Conservation (phyloP, 2,888 invertebrate species). For the Apotomis betuletana region DNA sequence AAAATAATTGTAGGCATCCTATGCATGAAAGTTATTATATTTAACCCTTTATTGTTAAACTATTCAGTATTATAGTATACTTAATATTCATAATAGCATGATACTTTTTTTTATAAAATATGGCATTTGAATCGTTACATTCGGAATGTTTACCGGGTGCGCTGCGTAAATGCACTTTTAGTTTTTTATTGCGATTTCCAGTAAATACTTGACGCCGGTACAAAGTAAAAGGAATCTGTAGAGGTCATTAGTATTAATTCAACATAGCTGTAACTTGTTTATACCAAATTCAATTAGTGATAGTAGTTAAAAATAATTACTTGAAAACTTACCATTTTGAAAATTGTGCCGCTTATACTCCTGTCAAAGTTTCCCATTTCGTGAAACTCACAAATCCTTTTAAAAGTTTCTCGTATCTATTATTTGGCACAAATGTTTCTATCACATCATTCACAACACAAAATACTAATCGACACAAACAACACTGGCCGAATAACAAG, state of each 20-base stretch:
- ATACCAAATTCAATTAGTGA: neutral
- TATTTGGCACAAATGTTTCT: slow-evolving; percentile 61
- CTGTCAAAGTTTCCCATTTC: slow-evolving; percentile 72
- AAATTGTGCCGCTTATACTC: slow-evolving; percentile 62
- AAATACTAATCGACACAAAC: slow-evolving; percentile 51
- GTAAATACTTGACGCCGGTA: slow-evolving; percentile 23
- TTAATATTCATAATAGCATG: neutral
- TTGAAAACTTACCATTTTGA: slow-evolving; percentile 73
- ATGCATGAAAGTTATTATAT: no score
- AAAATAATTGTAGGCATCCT: no score
- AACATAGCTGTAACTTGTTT: slow-evolving; percentile 10
- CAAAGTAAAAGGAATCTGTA: slow-evolving; percentile 38
- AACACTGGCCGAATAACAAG: slow-evolving; percentile 66
- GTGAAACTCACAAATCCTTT: slow-evolving; percentile 60
- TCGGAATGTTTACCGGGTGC: slow-evolving; percentile 32
- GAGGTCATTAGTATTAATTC: slow-evolving; percentile 33
- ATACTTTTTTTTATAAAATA: slow-evolving; percentile 13
- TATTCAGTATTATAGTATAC: no score
- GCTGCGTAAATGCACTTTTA: slow-evolving; percentile 22
- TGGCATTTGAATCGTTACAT: neutral
- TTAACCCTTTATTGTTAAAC: no score
- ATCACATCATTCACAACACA: slow-evolving; percentile 75
- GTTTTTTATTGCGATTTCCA: slow-evolving; percentile 18
- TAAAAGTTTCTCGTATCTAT: slow-evolving; percentile 52
- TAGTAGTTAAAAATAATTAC: neutral